Evolutionary conservation across 2,888 invertebrate genomes (phyloP).

Genomic region (Elmis aenea): DNA sequence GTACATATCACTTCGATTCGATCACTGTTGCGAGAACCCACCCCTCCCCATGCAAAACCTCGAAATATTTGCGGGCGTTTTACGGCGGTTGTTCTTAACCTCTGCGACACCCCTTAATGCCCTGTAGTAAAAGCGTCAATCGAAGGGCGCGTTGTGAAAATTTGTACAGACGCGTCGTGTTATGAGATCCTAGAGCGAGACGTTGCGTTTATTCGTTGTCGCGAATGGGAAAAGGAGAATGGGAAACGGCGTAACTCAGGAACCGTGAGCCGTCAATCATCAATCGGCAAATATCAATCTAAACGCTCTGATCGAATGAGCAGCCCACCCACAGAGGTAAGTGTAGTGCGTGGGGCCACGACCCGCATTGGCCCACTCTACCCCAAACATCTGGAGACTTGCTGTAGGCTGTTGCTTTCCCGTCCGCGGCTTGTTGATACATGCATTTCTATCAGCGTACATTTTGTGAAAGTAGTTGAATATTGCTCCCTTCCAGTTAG

Average conservation of each 20-base stretch:
- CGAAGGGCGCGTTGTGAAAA: constrained; percentile 13
- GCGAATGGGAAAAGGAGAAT: constrained; percentile 11
- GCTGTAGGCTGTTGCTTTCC: constrained; percentile 7
- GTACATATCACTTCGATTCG: too few relatives aligned
- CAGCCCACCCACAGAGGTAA: constrained; percentile 22
- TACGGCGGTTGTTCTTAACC: constrained; percentile 25
- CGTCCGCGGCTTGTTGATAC: constrained; percentile 19
- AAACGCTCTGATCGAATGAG: constrained; percentile 23
- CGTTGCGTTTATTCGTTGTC: too few relatives aligned
- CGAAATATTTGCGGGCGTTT: constrained; percentile 27
- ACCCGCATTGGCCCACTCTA: constrained; percentile 17
- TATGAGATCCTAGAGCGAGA: too few relatives aligned
- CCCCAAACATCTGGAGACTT: constrained; percentile 7
- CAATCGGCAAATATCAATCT: constrained; percentile 26
- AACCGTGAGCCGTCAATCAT: constrained; percentile 21
- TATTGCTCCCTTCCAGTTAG: too few relatives aligned
- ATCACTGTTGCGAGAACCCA: too few relatives aligned
- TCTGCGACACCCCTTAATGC: constrained; percentile 22
- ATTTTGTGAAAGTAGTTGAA: too few relatives aligned
- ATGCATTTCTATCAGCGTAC: too few relatives aligned
- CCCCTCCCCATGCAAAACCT: too few relatives aligned
- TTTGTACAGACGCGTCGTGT: constrained; percentile 14
- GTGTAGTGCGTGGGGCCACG: constrained; percentile 18
- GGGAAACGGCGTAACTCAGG: constrained; percentile 9
- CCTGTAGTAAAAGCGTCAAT: constrained; percentile 17